phyloP scores from a whole-genome alignment of 2,888 invertebrate species.

The Leucophenga maculata region DNA sequence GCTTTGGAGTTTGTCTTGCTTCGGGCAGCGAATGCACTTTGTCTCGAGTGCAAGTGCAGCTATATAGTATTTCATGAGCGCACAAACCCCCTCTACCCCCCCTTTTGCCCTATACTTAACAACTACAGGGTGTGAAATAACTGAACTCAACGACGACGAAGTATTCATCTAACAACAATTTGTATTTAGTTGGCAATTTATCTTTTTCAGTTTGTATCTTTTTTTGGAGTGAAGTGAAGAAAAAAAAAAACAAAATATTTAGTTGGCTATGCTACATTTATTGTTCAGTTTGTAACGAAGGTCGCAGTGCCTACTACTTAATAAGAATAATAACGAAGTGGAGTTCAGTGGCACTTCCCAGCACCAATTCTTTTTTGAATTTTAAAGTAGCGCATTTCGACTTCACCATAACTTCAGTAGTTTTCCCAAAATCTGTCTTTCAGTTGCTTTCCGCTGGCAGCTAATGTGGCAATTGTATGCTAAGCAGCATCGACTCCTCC shows the following conservation, averaged over 20 bases:
- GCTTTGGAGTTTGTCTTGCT: conserved; percentile 40
- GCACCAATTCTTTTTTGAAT: conserved; percentile 29
- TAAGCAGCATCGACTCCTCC: conserved; percentile 46
- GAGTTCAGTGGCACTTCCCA: too few relatives aligned
- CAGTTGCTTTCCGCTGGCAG: conserved; percentile 49
- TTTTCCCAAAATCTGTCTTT: conserved; percentile 9
- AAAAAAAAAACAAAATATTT: conserved; percentile 29
- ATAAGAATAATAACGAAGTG: too few relatives aligned
- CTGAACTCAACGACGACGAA: conserved; percentile 31
- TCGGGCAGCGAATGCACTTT: conserved; percentile 67
- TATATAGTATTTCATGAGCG: conserved; percentile 55
- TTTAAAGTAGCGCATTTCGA: too few relatives aligned
- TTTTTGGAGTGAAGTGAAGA: conserved; percentile 32
- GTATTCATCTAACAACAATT: conserved; percentile 38
- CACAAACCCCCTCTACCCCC: background rate
- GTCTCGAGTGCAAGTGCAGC: conserved; percentile 34
- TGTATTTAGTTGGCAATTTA: conserved; percentile 58
- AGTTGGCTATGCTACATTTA: background rate
- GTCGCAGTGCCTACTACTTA: too few relatives aligned
- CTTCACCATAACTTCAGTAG: too few relatives aligned
- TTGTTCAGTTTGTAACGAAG: too few relatives aligned
- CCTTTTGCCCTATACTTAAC: background rate
- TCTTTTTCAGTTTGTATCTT: conserved; percentile 40
- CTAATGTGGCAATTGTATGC: conserved; percentile 66
- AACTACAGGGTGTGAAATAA: conserved; percentile 57